Percentiles rank a stretch among this genome's conserved stretches.
phyloP scores from a whole-genome alignment of 1,140 invertebrate species.

The Dendroctonus valens region DNA sequence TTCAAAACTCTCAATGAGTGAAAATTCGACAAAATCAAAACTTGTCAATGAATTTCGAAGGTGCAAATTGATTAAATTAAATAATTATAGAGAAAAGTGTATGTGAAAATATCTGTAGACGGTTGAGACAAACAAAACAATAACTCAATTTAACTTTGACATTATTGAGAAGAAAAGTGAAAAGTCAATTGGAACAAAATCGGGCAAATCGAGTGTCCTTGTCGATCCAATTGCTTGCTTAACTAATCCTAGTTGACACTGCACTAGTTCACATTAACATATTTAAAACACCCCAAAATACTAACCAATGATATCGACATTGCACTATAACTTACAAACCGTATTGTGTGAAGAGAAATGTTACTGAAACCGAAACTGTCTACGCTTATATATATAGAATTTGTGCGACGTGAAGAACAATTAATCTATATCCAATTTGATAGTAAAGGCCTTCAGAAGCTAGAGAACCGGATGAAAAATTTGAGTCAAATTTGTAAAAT shows the following conservation, averaged over 20 bases:
- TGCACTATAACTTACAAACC: conserved; percentile 15
- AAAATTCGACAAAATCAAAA: too few species aligned
- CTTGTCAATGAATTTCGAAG: too few species aligned
- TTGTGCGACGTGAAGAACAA: conserved; percentile 8
- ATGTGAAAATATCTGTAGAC: too few species aligned
- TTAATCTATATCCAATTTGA: conserved; percentile 17
- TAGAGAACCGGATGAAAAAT: conserved; percentile 29
- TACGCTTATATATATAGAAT: conserved; percentile 25
- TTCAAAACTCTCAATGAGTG: too few species aligned
- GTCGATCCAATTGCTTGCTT: too few species aligned
- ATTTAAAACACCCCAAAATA: conserved; percentile 7
- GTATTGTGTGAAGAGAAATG: conserved; percentile 28
- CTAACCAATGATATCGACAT: conserved; percentile 30
- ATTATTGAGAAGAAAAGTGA: too few species aligned
- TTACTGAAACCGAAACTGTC: conserved; percentile 19
- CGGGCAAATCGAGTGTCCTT: too few species aligned
- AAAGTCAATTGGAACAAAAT: too few species aligned
- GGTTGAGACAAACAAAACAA: too few species aligned
- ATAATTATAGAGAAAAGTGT: too few species aligned
- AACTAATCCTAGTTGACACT: background rate
- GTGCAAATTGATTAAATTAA: too few species aligned
- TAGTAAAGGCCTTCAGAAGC: conserved; percentile 30
- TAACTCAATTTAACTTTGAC: too few species aligned
- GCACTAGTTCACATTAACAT: background rate
- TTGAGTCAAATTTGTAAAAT: conserved; percentile 26